Evolutionary conservation across 2,888 invertebrate genomes (phyloP).

Genomic region (Ischnura elegans): DNA sequence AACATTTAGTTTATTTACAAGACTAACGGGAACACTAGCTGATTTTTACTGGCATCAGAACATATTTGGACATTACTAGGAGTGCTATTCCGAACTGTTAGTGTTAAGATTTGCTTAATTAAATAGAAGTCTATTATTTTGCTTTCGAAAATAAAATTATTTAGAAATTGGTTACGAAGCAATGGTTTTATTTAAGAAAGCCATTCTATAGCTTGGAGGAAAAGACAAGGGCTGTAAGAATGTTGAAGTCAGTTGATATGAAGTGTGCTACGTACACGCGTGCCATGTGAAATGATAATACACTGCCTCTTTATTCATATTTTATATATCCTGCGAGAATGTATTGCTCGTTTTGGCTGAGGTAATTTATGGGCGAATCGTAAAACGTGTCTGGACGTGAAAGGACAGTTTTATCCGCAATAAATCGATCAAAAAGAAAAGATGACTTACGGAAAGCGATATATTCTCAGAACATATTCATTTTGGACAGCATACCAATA

Average conservation of each 20-base stretch:
- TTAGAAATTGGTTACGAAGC: no score
- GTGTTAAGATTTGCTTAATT: no score
- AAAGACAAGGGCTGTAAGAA: not conserved
- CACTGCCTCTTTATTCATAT: not conserved
- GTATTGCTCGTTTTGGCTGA: not conserved
- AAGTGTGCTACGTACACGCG: not conserved
- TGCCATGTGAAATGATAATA: not conserved
- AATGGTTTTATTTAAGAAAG: no score
- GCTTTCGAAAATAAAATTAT: no score
- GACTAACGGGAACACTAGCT: no score
- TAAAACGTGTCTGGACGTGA: constrained; percentile 4
- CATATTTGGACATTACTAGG: no score
- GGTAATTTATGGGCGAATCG: constrained; percentile 16
- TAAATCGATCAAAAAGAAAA: constrained; percentile 1
- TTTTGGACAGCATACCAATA: not conserved
- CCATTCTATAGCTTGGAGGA: no score
- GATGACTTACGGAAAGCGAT: not conserved
- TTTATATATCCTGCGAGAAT: not conserved
- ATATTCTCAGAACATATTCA: not conserved
- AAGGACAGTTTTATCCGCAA: not conserved
- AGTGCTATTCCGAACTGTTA: no score
- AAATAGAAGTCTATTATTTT: no score
- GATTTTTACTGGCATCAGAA: no score
- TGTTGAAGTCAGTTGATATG: not conserved
- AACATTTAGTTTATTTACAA: no score